Percentiles rank a stretch among this genome's conserved stretches.
These are phyloP conservation scores for Sesia apiformis DNA, from an alignment of 2,888 invertebrate species.

Conservation along the genomic window DNA sequence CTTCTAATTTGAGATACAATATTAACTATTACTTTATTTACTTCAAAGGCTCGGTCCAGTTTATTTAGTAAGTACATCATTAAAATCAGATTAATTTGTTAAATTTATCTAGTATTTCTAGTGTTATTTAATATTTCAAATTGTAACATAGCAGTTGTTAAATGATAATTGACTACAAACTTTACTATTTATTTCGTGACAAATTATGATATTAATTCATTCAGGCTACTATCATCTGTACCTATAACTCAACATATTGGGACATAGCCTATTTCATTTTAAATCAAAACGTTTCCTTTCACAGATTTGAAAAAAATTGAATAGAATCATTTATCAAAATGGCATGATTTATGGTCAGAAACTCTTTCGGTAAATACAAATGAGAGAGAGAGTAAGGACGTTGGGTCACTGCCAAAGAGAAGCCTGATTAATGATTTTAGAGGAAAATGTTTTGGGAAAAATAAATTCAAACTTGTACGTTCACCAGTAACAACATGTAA, in stretches of 20 bases:
- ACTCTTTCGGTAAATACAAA: constrained; percentile 71
- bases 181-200: neutral
- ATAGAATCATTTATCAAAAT: constrained; percentile 64
- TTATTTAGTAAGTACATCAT: too few relatives aligned
- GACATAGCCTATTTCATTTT: constrained; percentile 14
- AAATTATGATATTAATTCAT: neutral
- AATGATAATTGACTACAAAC: neutral
- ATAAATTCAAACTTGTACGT: constrained; percentile 41
- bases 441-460: constrained; percentile 51
- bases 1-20: too few relatives aligned
- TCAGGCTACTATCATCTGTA: neutral
- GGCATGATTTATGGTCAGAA: constrained; percentile 62
- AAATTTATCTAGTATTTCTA: neutral
- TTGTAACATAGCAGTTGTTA: neutral
- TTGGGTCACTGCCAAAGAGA: constrained; percentile 70
- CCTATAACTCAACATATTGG: neutral
- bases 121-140: neutral
- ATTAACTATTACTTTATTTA: too few relatives aligned
- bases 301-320: constrained; percentile 51
- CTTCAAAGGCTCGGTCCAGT: too few relatives aligned
- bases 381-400: constrained; percentile 58
- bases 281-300: constrained; percentile 19
- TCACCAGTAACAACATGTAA: neutral
- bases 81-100: too few relatives aligned
- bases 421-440: constrained; percentile 68